Evolutionary conservation across 2,113 vertebrate genomes (phyloP).

Genomic region (Poicephalus meyeri): DNA sequence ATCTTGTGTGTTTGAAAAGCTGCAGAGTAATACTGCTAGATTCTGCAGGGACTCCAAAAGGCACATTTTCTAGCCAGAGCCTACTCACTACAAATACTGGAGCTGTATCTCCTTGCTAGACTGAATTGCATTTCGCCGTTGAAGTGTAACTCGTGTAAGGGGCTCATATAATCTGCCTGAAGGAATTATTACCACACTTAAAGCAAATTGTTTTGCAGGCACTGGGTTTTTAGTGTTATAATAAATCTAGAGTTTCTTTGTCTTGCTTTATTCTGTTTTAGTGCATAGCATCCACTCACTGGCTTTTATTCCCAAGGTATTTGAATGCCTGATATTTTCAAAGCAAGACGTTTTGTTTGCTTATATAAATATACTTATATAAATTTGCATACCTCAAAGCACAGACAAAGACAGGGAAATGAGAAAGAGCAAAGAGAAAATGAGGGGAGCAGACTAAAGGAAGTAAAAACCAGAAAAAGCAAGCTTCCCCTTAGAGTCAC

Average conservation of each 20-base stretch:
- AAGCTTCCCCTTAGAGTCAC: background rate
- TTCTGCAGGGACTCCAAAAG: background rate
- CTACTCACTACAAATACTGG: background rate
- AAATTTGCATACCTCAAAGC: background rate
- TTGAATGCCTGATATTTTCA: background rate
- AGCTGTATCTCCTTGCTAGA: background rate
- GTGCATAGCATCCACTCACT: background rate
- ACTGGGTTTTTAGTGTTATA: background rate
- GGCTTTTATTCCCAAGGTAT: background rate
- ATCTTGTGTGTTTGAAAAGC: background rate
- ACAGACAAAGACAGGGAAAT: background rate
- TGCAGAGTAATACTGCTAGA: background rate
- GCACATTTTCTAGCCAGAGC: background rate
- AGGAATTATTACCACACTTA: slow-evolving; percentile 1
- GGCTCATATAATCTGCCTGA: background rate
- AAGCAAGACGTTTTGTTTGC: background rate
- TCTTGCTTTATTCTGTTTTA: slow-evolving; percentile 20
- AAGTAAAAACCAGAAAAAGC: background rate
- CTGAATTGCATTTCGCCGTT: background rate
- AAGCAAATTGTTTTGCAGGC: background rate
- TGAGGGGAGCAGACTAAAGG: background rate
- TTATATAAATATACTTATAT: background rate
- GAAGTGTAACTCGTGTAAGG: background rate
- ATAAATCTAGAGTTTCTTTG: background rate
- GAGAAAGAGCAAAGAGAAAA: background rate